Conservation (phyloP, 1,140 invertebrate species). For the Zaprionus ornatus region DNA sequence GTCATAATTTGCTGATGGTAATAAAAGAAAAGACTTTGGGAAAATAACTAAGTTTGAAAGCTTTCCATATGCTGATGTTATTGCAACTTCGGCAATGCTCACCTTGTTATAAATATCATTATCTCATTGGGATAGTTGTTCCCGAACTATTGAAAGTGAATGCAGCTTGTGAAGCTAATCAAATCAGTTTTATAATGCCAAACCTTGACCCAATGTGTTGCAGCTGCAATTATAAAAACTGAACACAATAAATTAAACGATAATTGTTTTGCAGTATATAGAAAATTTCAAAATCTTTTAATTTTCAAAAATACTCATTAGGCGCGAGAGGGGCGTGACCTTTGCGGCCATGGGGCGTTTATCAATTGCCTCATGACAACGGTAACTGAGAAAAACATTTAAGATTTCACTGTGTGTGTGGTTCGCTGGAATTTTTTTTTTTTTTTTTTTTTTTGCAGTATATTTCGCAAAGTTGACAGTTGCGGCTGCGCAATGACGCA, state of each 20-base stretch:
- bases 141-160: conserved; percentile 24
- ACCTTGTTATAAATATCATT: not conserved
- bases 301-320: conserved; percentile 4
- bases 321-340: not conserved
- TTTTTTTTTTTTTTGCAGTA: not conserved
- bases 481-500: conserved; percentile 58
- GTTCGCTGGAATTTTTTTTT: not conserved
- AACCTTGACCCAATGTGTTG: conserved; percentile 21
- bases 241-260: conserved; percentile 45
- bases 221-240: not conserved
- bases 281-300: conserved; percentile 15
- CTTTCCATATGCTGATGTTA: no score
- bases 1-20: not conserved
- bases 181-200: not conserved
- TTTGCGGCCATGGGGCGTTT: not conserved
- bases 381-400: conserved; percentile 9
- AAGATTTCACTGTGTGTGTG: conserved; percentile 25
- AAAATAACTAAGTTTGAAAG: not conserved
- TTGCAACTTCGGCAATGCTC: not conserved
- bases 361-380: conserved; percentile 35
- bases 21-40: not conserved
- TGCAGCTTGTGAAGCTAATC: conserved; percentile 9
- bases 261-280: conserved; percentile 41
- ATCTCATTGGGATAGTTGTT: conserved; percentile 29
- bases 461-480: conserved; percentile 50